Base-by-base conservation (phyloP, 2,888 invertebrate genomes). In the Zygothrica quintamaculata region DNA sequence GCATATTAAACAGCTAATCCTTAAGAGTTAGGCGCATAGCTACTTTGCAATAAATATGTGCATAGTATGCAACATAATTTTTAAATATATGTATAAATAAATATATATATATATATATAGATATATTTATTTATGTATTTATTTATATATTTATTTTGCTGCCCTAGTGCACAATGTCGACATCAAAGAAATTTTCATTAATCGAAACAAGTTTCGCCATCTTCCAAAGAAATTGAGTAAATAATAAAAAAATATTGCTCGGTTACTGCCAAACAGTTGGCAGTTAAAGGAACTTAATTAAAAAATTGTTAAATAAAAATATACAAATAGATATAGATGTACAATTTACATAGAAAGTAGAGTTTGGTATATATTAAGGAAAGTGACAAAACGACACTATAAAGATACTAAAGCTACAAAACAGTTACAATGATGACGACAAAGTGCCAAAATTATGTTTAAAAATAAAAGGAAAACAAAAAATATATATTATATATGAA, bases 271-370 rank as follows among this genome's bases (percentile, higher is more conserved):
- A 37, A 15, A 13, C 18, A 6, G 22, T 11, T 37, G 62, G 61
- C 73, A 71, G 56, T 76, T 52, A 39, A 86, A 80, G 84, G 80
- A 86, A 80, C 86, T 84, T 84, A 82, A 80, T 67, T 51, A 77
- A 79, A 74, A 65, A 60, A 65, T 59, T 57, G 39, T 60, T 16
- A 67, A n/a, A 52, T 34, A 74, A 59, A 78, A 64, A n/a, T n/a
- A n/a, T n/a, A n/a, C n/a, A n/a, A 74, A 76, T 56, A 61, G 40
- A 69, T 44, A 47, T 53, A 53, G 53, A 65, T 50, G 46, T 37
- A 66, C 44, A 60, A 79, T 67, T 57, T 46, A 39, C 51, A 59
- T 25, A 47, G 37, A 46, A 52, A 60, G 9, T 29, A 29, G 18
- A 42, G 65, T 62, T 65, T 64, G 64, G 52, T 74, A 68, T 50